Conservation (phyloP, 2,888 invertebrate genomes). For the Crioceris asparagi region DNA sequence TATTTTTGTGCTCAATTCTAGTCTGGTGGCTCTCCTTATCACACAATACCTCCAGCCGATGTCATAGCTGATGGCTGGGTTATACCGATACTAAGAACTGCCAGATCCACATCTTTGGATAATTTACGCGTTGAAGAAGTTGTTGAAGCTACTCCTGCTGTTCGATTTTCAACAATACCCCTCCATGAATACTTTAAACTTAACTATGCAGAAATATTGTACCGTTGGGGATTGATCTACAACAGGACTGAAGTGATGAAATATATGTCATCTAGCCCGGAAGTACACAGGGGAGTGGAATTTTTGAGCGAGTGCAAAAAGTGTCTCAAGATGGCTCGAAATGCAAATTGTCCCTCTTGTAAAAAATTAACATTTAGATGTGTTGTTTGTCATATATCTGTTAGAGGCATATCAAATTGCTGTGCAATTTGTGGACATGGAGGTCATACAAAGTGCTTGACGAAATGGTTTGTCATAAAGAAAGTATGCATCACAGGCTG, state of each 20-base stretch:
- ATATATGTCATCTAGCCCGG: constrained; percentile 35
- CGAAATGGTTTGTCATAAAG: constrained; percentile 70
- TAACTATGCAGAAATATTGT: constrained; percentile 80
- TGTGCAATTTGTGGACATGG: constrained; percentile 90
- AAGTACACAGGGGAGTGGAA: constrained; percentile 48
- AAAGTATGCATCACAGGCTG: constrained; percentile 83
- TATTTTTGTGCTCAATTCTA: constrained; percentile 23
- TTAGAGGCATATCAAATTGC: constrained; percentile 73
- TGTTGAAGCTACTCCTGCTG: constrained; percentile 22
- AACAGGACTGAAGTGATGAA: constrained; percentile 52
- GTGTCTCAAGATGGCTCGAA: constrained; percentile 56
- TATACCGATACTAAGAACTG: constrained; percentile 51
- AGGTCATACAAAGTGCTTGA: constrained; percentile 77
- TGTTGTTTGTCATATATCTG: constrained; percentile 74
- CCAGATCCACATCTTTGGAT: constrained; percentile 76
- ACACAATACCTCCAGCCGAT: constrained; percentile 67
- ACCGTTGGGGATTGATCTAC: constrained; percentile 41
- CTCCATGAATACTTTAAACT: constrained; percentile 77
- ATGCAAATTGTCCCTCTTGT: constrained; percentile 62
- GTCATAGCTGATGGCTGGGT: constrained; percentile 74
- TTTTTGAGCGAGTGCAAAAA: constrained; percentile 61
- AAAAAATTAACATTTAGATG: constrained; percentile 68
- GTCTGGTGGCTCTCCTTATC: constrained; percentile 79
- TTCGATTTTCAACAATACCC: constrained; percentile 32
- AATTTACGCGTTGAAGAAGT: constrained; percentile 43